Base-by-base conservation (phyloP, 2,888 invertebrate genomes). In the Antheraea assamensis region DNA sequence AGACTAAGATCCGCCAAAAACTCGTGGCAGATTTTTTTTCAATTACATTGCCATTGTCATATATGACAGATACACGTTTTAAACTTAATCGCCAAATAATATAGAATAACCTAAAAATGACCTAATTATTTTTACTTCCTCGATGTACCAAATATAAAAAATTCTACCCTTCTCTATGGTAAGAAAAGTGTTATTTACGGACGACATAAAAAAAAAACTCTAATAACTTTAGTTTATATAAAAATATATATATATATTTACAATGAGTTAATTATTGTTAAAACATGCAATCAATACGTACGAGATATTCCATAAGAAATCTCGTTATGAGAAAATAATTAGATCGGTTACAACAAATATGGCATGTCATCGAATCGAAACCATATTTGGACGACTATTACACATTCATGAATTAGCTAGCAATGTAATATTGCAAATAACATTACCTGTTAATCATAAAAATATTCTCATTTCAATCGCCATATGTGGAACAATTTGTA, bases 341-440 rank as follows among this genome's bases (percentile, higher is more conserved):
- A 64, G 35, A 68, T 68, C 31, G 19, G n/a, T 68, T 35, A 68
- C 21, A n/a, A 68, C 31, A 35, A 66, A 35, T 31, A 31, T 31
- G 66, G 35, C 35, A 66, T 35, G 19, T 31, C 19, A 66, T 35
- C 19, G 24, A 31, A 31, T 30, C 35, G 42, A 66, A 68, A 35
- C 68, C 68, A 21, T 68, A 68, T 68, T 35, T 68, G 68, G 19
- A 31, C 31, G 21, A 21, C 17, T 68, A 68, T n/a, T 21, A 10
- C 31, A 68, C 31, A 68, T 68, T 68, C 31, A 35, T 35, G 35
- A 68, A 68, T 68, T 31, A 68, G 68, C 68, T 35, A 35, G 68
- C n/a, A 35, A 68, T 68, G 19, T 15, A 10, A 68, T 68, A n/a
- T 21, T 35, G n/a, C n/a, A 68, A 31, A 19, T 66, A 42, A 31